Evolutionary conservation across 2,113 vertebrate species (phyloP), one percentile per base, ranked within the genome.

Genomic region (Toxotes chatareus): DNA sequence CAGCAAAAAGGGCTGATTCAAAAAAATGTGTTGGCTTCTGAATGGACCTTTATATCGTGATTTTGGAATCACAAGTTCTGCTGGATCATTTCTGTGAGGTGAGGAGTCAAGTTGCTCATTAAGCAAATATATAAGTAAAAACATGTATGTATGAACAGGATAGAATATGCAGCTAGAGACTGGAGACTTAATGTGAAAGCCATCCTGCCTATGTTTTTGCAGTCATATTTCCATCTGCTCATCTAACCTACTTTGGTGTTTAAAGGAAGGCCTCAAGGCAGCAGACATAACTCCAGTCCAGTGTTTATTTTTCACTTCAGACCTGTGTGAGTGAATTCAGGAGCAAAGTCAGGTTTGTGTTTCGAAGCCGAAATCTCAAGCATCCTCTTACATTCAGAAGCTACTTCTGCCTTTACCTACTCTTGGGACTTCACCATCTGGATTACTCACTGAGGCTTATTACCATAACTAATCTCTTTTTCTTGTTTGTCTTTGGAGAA

Each of bases 251-350:
- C 77, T 84, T 77, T 73, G 32, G 66, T 51, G 62, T 86, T 83
- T 64, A 80, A 84, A 69, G 75, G 57, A 79, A 79, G 67, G 77
- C 84, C 79, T 83, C 86, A 9, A 40, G 88, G 85, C 83, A 77
- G 76, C 76, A 80, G 83, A 69, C 74, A 67, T 56, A 85, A 71
- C 76, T 81, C 7, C 0, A 71, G 40, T 79, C 44, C 79, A 70
- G 42, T 85, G 81, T 89, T 90, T 88, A 67, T 88, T 88, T 90
- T 86, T 83, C 76, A 36, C 73, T 76, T 38, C 5, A 38, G 32
- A 64, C 65, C 7, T 27, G 7, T 44, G n/a, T 56, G 6, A 38
- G 42, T 31, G 14, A 46, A 61, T 53, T 65, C 23, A 76, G 31
- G 34, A 73, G 67, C 14, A 36, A n/a, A 69, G 34, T 79, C 38